These are phyloP conservation scores for Gopherus evgoodei DNA, from an alignment of 2,113 vertebrate genomes.

Conservation along the genomic window DNA sequence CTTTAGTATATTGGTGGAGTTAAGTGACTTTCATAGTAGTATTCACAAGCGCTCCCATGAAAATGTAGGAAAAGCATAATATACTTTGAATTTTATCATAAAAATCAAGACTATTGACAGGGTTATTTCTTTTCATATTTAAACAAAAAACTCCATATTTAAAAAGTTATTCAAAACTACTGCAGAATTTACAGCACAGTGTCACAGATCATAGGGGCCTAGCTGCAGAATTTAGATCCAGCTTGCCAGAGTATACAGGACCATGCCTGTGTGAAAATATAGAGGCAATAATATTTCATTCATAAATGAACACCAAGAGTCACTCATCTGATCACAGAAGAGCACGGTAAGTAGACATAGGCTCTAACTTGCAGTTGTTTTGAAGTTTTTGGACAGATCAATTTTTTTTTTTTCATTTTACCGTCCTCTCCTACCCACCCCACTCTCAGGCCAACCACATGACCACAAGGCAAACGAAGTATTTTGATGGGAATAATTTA, in stretches of 20 bases:
- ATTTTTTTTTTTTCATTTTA: not conserved
- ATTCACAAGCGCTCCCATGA: not conserved
- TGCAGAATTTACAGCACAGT: not conserved
- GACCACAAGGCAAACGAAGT: not conserved
- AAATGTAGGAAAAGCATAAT: not conserved
- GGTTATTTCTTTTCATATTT: not conserved
- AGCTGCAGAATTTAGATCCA: slow-evolving; percentile 10
- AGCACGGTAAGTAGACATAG: not conserved
- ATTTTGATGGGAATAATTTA: not conserved
- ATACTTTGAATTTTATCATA: not conserved
- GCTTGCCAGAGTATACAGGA: not conserved
- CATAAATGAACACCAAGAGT: not conserved
- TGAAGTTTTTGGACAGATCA: accelerated
- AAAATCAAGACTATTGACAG: not conserved
- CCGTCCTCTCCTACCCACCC: not conserved
- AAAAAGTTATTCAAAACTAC: not conserved
- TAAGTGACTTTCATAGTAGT: not conserved
- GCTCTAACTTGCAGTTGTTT: not conserved
- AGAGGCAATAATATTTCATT: not conserved
- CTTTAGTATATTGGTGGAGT: not conserved
- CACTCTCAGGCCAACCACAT: not conserved
- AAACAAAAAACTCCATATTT: slow-evolving; percentile 12
- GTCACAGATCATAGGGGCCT: not conserved
- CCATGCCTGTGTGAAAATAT: not conserved
- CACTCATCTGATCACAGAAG: not conserved